phyloP scores from a whole-genome alignment of 2,113 vertebrate species.

The Pseudolaguvia tuberculata region DNA sequence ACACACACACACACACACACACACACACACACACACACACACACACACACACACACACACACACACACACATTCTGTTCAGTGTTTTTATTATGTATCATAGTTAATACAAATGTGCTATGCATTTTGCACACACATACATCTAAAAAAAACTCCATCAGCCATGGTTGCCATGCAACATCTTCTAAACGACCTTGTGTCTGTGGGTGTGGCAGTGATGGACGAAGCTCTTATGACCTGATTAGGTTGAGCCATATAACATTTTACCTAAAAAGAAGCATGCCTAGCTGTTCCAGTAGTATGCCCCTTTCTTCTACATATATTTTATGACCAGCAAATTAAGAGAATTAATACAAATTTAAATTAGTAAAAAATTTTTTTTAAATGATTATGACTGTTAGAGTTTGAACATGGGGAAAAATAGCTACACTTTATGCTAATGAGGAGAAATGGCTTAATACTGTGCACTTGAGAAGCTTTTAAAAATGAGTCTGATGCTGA shows the following conservation, averaged over 20 bases:
- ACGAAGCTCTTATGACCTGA: conserved; percentile 23
- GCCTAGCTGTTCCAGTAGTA: background rate
- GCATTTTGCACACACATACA: conserved; percentile 7
- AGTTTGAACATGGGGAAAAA: too few species aligned
- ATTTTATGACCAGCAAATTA: too few species aligned
- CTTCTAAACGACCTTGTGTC: conserved; percentile 19
- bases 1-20: too few species aligned
- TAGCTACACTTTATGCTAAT: too few species aligned
- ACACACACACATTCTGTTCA: background rate
- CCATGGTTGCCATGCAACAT: conserved; percentile 24
- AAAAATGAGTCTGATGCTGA: background rate
- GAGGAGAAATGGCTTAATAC: background rate
- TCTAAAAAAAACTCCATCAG: conserved; percentile 20
- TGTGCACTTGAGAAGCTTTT: background rate
- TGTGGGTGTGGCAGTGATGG: conserved; percentile 41
- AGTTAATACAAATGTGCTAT: too few species aligned
- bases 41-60: conserved; percentile 23
- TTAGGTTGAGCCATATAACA: conserved; percentile 13
- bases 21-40: too few species aligned
- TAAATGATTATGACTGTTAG: too few species aligned
- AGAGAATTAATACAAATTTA: too few species aligned
- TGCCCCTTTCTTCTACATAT: too few species aligned
- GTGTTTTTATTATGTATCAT: background rate
- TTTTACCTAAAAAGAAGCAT: conserved; percentile 2
- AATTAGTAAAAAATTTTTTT: too few species aligned